Evolutionary conservation across 2,113 vertebrate species (phyloP).

Genomic region (Chrysochloris asiatica): DNA sequence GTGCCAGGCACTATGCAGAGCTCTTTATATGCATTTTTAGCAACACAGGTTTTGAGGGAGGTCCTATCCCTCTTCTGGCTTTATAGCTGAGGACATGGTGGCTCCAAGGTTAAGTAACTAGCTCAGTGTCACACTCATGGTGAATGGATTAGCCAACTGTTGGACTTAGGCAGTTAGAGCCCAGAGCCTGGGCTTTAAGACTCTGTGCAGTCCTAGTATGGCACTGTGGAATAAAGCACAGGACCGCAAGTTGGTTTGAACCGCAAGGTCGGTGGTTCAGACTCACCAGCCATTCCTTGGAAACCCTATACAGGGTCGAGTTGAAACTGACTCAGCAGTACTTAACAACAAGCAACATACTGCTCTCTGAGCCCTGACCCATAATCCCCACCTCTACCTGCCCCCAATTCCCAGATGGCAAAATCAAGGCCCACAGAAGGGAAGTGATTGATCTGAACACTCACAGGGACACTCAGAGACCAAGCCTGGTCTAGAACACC

Average conservation of each 20-base stretch:
- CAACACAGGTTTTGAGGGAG: background rate
- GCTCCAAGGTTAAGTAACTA: background rate
- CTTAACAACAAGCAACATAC: too few species aligned
- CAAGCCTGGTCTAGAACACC: background rate
- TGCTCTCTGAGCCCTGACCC: background rate
- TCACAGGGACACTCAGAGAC: background rate
- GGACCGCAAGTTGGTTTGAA: too few species aligned
- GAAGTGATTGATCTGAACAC: background rate
- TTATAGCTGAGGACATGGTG: background rate
- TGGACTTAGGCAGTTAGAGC: background rate
- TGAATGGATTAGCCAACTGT: background rate
- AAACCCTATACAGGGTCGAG: too few species aligned
- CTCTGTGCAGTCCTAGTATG: too few species aligned
- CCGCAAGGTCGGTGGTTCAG: too few species aligned
- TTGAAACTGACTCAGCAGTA: too few species aligned
- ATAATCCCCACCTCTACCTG: background rate
- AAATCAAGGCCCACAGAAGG: background rate
- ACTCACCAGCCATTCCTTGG: too few species aligned
- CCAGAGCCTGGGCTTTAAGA: too few species aligned
- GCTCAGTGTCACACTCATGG: background rate
- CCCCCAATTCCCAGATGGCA: background rate
- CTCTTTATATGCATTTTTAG: background rate
- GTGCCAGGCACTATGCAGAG: background rate
- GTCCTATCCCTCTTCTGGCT: background rate
- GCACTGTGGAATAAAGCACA: too few species aligned